Base-by-base conservation (phyloP, 1,140 invertebrate species). In the Fopius arisanus region DNA sequence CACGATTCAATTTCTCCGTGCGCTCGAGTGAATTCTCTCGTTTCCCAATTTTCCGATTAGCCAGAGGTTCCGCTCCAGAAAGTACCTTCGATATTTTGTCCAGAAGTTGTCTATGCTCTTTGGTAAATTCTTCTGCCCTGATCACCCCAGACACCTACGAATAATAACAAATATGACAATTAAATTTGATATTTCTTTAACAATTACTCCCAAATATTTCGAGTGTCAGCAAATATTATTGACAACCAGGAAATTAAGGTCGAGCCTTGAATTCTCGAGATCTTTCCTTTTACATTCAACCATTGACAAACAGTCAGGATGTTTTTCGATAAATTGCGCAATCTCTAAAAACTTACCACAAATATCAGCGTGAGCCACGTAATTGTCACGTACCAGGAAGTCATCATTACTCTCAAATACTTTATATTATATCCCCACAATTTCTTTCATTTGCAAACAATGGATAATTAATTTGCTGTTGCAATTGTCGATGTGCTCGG, bases 1-100 rank as follows among this genome's bases (percentile, higher is more conserved):
- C 77, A 5, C 67, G 72, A 37, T 86, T 84, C 62, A 83, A 78
- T 26, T 69, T 74, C 40, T 80, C 75, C 0, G 71, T 48, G 72
- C 69, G 76, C 16, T 79, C 73, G 28, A 48, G 63, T 67, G 5
- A 54, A 37, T 21, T 41, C 51, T 73, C 67, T 5, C 33, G 43
- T 16, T 51, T 65, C n/a, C 23, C 29, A 1, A 31, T 1, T 12
- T 12, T 28, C 9, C 4, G 31, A n/a, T 21, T 3, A 31, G 65
- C 29, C 10, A 29, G 21, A 41, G 62, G 28, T 31, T 28, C 70
- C 29, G 21, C 21, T 3, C 26, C 16, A n/a, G 51, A 51, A 19
- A 81, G 14, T 9, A 72, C 21, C 1, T 67, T 70, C 14, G 79
- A 70, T 31, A 81, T 59, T 41, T 76, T 78, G 9, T 73, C 67